Evolutionary conservation across 2,888 invertebrate genomes (phyloP), one percentile per base, ranked within the genome.

Genomic region (Rhagonycha lutea): DNA sequence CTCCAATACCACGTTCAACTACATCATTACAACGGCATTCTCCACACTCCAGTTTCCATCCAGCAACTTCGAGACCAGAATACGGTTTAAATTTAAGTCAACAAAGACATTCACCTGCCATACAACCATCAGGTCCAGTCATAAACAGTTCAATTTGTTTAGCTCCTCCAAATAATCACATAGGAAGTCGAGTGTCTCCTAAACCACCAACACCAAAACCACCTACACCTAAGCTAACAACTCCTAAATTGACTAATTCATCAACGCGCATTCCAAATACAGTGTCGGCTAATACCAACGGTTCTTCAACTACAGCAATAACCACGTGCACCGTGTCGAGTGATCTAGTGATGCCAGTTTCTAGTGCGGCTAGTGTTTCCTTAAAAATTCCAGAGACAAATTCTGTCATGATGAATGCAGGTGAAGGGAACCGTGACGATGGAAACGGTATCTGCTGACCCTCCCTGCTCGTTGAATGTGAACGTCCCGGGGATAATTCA

Each of bases 11-110:
- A 87, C 90, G 91, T 88, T 91, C 85, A 87, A 91, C 84, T 89
- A 91, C 85, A 81, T 91, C 82, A 47, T 77, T 91, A 88, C 87
- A 91, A 89, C 80, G 91, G 88, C 83, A 91, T 86, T 85, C 91
- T 87, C 86, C 91, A 10, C 86, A 83, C 75, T 79, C 84, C 14
- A 80, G 80, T 73, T 81, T 84, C 72, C 85, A 85, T 79, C 82
- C 83, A 9, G 79, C 81, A 24, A 73, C 77, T 14, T 81, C 82
- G 8, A 81, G 81, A 11, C 80, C 83, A n/a, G 84, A 83, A 28
- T 86, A 86, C 79, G 83, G 85, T 62, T 81, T 86, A 72, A 86
- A 86, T 76, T 80, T 86, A 76, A 83, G 84, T 60, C 86, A 86
- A 78, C 86, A 86, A 75, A 84, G 86, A 68, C 85, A 84, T 68